Base-by-base conservation (phyloP, 2,113 vertebrate genomes). In the Anoura caudifer region DNA sequence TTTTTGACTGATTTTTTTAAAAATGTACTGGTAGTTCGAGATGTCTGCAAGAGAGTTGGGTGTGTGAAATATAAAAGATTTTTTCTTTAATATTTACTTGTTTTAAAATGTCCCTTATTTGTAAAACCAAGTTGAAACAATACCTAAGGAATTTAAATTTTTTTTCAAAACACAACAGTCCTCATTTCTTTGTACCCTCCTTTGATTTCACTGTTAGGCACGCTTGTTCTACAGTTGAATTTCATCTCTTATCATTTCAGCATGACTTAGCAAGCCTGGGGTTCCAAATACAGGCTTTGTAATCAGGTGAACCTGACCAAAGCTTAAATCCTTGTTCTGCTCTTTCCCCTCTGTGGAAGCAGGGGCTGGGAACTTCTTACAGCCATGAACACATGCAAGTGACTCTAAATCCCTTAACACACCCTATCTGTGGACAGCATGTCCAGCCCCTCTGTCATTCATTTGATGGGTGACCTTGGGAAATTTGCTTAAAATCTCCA, bases 401-500 rank as follows among this genome's bases (percentile, higher is more conserved):
- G 12, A 75, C 17, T 22, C 13, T 69, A 15, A 47, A 16, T 75
- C 17, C 33, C 19, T 83, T 81, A 61, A 33, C 7, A 31, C 12
- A 26, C 50, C 3, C 5, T 50, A 7, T 24, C 9, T 24, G 36
- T 2, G 6, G 22, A 56, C 22, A 61, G 0, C 8, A 56, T 50
- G 33, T 70, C 28, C 9, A 45, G 8, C 31, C 10, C 9, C 9
- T 87, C 77, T 87, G 24, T 2, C 26, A 45, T 8, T 80, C 11
- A 75, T 10, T 65, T 70, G 19, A 9, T 82, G 31, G 2, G 4
- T 38, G 45, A 45, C 7, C 31, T 75, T 87, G 31, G 45, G 4
- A 92, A 91, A 76, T 72, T 69, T 63, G 84, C 73, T 90, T 89
- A 89, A 76, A 56, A 87, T 80, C 63, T 91, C 47, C 75, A 31